Percentiles rank a stretch among this genome's conserved stretches.
These are phyloP conservation scores for Catamblyrhynchus diadema DNA, from an alignment of 2,797 vertebrate genomes.

Conservation along the genomic window DNA sequence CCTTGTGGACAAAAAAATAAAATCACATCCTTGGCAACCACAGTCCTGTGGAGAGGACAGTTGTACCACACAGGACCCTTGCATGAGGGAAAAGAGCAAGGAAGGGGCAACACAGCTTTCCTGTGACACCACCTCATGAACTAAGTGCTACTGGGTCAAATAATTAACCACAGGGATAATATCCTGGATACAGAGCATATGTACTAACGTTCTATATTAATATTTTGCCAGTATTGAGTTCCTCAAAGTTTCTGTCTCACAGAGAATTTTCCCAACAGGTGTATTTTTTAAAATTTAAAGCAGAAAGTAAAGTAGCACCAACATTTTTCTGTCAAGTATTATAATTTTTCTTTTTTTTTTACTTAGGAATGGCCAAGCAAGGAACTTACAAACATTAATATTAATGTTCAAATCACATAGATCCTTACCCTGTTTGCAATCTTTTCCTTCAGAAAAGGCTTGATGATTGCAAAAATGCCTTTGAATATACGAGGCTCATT, in stretches of 20 bases:
- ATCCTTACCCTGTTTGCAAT: constrained; percentile 94
- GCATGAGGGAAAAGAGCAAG: neutral
- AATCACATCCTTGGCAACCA: neutral
- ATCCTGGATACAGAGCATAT: neutral
- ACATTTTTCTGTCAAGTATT: neutral
- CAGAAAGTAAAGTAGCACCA: neutral
- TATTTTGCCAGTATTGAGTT: neutral
- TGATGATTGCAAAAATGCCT: constrained; percentile 98
- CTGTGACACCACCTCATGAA: neutral
- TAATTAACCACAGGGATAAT: neutral
- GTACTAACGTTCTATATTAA: neutral
- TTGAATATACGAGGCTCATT: constrained; percentile 98
- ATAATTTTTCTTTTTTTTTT: neutral
- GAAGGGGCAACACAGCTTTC: neutral
- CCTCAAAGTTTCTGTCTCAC: neutral
- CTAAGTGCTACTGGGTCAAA: neutral
- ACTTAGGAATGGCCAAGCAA: neutral
- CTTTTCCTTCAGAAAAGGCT: constrained; percentile 98
- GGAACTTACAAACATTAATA: neutral
- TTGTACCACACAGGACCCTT: neutral
- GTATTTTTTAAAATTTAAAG: neutral
- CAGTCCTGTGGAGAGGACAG: neutral
- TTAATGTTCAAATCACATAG: neutral
- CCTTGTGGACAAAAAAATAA: neutral
- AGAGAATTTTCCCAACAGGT: neutral